Base-by-base conservation (phyloP, 2,888 invertebrate species). In the Protophormia terraenovae region DNA sequence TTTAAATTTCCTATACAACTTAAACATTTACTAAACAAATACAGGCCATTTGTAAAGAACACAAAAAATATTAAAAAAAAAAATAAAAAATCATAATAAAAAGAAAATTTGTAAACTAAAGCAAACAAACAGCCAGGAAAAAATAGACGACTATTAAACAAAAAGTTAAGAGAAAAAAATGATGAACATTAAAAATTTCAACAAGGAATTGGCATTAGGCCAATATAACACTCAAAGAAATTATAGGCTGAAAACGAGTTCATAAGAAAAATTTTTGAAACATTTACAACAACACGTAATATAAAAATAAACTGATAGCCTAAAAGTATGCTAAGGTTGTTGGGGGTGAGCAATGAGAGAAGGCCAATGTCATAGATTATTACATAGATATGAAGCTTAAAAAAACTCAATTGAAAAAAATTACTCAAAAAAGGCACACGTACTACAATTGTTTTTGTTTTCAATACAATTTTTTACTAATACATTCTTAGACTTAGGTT, bases 201-300 rank as follows among this genome's bases (percentile, higher is more conserved):
- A 41, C 58, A 72, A 76, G 29, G 35, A 81, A 77, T 64, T 84
- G 81, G 84, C 76, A 60, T 27, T 24, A 24, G 41, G 72, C 84
- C 84, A 84, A 72, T 35, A 24, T 27, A 55, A 84, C 71, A 84
- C 81, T 81, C 45, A 60, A 32, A 67, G 4, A 80, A 80, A 80
- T 66, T 8, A 24, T 22, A 41, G 1, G n/a, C 10, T 12, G n/a
- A 62, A 38, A 27, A 38, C 38, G 4, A 29, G 6, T 10, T 22
- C 16, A 32, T 60, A 35, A n/a, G n/a, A n/a, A n/a, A n/a, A 19
- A 35, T 19, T 60, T 19, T 35, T 10, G 8, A 32, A 5, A 3
- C 19, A 12, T 24, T 55, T 12, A 45, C 3, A 10, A 3, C 29
- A 45, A 29, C n/a, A n/a, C n/a, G n/a, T n/a, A n/a, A n/a, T n/a